phyloP scores from a whole-genome alignment of 2,113 vertebrate species.

The Odobenus rosmarus region DNA sequence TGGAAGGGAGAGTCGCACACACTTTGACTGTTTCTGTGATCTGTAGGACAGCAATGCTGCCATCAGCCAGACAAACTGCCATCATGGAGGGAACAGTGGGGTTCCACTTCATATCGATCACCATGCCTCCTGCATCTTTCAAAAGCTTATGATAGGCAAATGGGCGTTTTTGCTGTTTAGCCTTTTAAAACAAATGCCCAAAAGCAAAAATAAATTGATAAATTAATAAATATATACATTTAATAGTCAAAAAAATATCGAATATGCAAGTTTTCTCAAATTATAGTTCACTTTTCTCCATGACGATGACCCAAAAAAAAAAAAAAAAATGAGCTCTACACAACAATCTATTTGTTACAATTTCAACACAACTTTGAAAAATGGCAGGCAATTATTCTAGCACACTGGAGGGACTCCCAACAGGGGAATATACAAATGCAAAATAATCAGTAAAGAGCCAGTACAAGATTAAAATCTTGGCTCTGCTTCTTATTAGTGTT shows the following conservation, averaged over 20 bases:
- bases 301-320: background rate
- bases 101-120: conserved; percentile 97
- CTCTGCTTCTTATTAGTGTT: background rate
- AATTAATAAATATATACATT: background rate
- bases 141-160: conserved; percentile 90
- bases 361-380: background rate
- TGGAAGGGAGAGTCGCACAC: conserved; percentile 88
- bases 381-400: background rate
- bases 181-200: conserved; percentile 83
- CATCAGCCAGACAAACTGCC: conserved; percentile 92
- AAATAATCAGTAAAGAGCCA: background rate
- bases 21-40: conserved; percentile 89
- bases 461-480: background rate
- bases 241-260: background rate
- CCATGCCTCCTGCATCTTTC: conserved; percentile 80
- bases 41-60: conserved; percentile 93
- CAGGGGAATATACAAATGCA: background rate
- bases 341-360: background rate
- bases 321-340: background rate
- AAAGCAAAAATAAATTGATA: background rate
- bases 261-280: background rate
- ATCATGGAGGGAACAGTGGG: conserved; percentile 87
- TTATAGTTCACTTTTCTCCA: background rate
- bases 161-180: conserved; percentile 90
- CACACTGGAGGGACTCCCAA: background rate